Base-by-base conservation (phyloP, 2,113 vertebrate genomes). In the Protomyctophum bolini region DNA sequence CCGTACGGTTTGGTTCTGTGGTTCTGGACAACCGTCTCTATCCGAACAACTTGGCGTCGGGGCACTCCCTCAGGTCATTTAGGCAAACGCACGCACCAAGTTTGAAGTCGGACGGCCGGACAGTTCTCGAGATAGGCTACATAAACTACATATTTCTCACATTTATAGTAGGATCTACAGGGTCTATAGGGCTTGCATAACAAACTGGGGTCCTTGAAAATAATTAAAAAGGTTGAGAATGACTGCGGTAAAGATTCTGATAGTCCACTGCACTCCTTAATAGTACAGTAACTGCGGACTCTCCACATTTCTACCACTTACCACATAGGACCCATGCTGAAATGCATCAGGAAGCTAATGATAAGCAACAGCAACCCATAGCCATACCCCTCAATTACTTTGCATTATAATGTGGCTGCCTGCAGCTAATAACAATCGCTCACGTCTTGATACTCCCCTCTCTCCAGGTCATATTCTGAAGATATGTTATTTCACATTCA, bases 401-500 rank as follows among this genome's bases (percentile, higher is more conserved):
- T 59, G n/a, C 10, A 3, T 63, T 58, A 71, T 65, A 72, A 21
- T 33, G 10, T 11, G 64, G 48, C 56, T 70, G 52, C 47, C 51
- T 14, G 10, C 7, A 14, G 56, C 51, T 82, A 52, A 83, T 52
- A 57, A 58, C 71, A 56, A 51, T 59, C 56, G 56, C 59, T 48
- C 60, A 60, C 74, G 68, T 83, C 73, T 83, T 66, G 66, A 41
- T 41, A 65, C 15, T 58, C 47, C 75, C 68, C 70, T 79, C 77
- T 79, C 62, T 46, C 2, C 29, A n/a, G 63, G 68, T 79, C 66
- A 78, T 65, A 76, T 86, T 75, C 58, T 2, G 66, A 79, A 75
- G 87, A 81, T 65, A 74, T 21, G 21, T 21, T 72, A 78, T 83
- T 86, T 88, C 71, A 82, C 88, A 86, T 87, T 91, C 85, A 83